phyloP scores from a whole-genome alignment of 1,140 invertebrate species.

The Trichonephila clavata region DNA sequence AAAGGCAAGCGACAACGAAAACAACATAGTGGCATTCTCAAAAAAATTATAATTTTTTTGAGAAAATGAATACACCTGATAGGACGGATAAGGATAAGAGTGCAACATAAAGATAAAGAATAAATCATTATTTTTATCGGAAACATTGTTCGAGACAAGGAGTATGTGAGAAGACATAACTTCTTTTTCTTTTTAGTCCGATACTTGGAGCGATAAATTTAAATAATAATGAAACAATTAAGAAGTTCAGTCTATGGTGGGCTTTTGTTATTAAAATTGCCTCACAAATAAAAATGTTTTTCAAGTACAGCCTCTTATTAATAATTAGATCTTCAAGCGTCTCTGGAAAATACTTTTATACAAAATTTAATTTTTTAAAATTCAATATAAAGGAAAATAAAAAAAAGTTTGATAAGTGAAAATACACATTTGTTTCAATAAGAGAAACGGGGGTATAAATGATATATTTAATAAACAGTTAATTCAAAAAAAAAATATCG shows the following conservation, averaged over 20 bases:
- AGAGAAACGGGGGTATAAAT: too few relatives aligned
- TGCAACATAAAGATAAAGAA: too few relatives aligned
- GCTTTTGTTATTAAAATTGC: conserved; percentile 13
- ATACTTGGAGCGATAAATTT: background rate
- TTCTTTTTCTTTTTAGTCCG: background rate
- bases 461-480: too few relatives aligned
- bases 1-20: background rate
- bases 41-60: background rate
- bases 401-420: background rate
- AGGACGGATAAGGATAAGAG: background rate
- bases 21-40: background rate
- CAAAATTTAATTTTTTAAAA: background rate
- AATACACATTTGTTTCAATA: background rate
- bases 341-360: background rate
- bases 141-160: background rate
- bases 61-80: background rate
- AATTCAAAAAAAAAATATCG: too few relatives aligned
- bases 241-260: background rate
- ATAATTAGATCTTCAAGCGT: background rate
- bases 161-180: background rate
- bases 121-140: background rate
- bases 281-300: background rate
- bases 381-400: background rate
- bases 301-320: background rate
- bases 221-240: conserved; percentile 10